These are phyloP conservation scores for Periphyllus acericola DNA, from an alignment of 2,888 invertebrate genomes.

Conservation along the genomic window DNA sequence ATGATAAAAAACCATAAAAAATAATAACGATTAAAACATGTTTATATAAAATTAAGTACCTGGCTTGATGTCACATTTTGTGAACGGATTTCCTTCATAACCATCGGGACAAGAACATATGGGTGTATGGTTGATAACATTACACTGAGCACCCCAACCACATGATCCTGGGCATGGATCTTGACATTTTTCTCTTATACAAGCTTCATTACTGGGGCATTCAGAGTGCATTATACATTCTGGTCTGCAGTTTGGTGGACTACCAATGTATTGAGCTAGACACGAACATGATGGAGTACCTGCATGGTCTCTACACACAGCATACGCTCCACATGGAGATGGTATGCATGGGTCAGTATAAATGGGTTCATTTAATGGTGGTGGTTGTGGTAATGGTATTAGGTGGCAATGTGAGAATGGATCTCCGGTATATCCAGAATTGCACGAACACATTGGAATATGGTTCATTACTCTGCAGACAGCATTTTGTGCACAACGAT, in stretches of 20 bases:
- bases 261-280: constrained; percentile 74
- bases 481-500: constrained; percentile 78
- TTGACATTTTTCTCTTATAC: constrained; percentile 69
- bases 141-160: constrained; percentile 79
- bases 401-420: constrained; percentile 74
- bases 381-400: constrained; percentile 66
- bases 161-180: constrained; percentile 74
- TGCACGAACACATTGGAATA: constrained; percentile 78
- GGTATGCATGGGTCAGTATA: constrained; percentile 75
- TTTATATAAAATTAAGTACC: constrained; percentile 26
- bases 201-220: constrained; percentile 69
- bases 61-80: constrained; percentile 72
- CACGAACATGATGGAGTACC: constrained; percentile 78
- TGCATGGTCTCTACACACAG: constrained; percentile 73
- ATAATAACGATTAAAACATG: background rate
- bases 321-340: constrained; percentile 79
- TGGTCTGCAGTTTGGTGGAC: constrained; percentile 70
- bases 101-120: constrained; percentile 80
- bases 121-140: constrained; percentile 81
- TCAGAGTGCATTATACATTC: constrained; percentile 69
- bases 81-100: constrained; percentile 81
- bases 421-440: constrained; percentile 74
- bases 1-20: no score
- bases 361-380: constrained; percentile 66
- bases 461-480: constrained; percentile 82